Conservation (phyloP, 1,140 invertebrate genomes). For the Augochlora pura region DNA sequence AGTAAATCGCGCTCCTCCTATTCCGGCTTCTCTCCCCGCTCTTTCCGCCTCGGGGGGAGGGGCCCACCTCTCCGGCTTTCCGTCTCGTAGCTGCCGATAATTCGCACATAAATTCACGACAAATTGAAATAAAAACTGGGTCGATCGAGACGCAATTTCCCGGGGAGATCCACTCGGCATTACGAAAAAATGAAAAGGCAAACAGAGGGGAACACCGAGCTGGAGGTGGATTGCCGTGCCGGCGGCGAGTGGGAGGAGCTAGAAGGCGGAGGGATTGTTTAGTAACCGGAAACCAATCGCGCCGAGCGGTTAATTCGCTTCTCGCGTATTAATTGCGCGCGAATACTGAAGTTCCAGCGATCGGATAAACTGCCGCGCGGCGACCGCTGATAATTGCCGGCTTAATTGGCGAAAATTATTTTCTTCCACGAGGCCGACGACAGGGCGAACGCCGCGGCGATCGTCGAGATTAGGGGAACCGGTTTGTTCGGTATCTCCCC, state of each 20-base stretch:
- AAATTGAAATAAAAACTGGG: conserved; percentile 68
- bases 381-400: conserved; percentile 24
- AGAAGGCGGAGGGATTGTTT: conserved; percentile 40
- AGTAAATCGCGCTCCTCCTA: conserved; percentile 49
- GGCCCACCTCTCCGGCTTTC: conserved; percentile 17
- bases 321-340: conserved; percentile 34
- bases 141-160: conserved; percentile 59
- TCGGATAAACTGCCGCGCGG: conserved; percentile 18
- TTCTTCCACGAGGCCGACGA: not conserved
- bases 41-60: not conserved
- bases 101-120: conserved; percentile 64
- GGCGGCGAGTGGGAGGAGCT: not conserved
- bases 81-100: conserved; percentile 47
- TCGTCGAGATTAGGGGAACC: not conserved
- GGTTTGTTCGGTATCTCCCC: no score
- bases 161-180: conserved; percentile 35
- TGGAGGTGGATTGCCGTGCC: no score
- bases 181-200: not conserved
- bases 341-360: conserved; percentile 11
- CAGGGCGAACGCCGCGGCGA: no score
- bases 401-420: conserved; percentile 3
- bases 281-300: conserved; percentile 43
- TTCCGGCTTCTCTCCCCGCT: not conserved
- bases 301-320: conserved; percentile 18
- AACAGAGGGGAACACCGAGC: not conserved